Base-by-base conservation (phyloP, 2,113 vertebrate species). In the Pogonocichla stellata region DNA sequence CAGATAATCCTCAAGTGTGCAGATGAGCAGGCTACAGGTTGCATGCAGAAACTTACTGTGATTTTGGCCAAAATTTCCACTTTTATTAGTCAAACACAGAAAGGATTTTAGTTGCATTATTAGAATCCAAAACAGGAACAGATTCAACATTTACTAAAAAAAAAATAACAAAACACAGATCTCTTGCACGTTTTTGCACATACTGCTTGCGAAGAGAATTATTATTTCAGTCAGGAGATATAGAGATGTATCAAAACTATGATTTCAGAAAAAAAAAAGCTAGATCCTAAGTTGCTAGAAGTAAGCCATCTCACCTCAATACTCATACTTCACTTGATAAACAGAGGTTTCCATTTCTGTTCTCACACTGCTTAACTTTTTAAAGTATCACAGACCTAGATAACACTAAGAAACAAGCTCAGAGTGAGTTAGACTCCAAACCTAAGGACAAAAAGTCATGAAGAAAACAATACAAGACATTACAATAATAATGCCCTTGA, bases 1-100 rank as follows among this genome's bases (percentile, higher is more conserved):
- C 45, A 23, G 14, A 36, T 47, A 70, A 81, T 7, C 25, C 29
- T 81, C 28, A 72, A 47, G 20, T 34, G 10, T 1, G 1, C 24
- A 82, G 25, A 58, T 0, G 0, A 51, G 53, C 4, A 8, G 19
- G 22, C n/a, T 62, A 57, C 56, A 84, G 38, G 56, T 13, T 28
- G 19, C 38, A 71, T 0, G 0, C 25, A 82, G 17, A 47, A 62
- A 53, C 25, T 66, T 29, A 50, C 8, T 5, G 8, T 8, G 13
- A 78, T 58, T 80, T 66, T 7, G 60, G 9, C 43, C 25, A 93
- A 74, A 74, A 87, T 14, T 84, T 50, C 64, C 23, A 33, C 18
- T 84, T 73, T 38, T 8, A 28, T 42, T 14, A 57, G 24, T 64
- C 53, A 42, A 36, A 60, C 29, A 80, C 1, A 38, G 4, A 17